A percentile compares a stretch with the other conserved stretches of the same genome.
Evolutionary conservation across 2,888 invertebrate genomes (phyloP).

Genomic region (Sminthurinus aureus): DNA sequence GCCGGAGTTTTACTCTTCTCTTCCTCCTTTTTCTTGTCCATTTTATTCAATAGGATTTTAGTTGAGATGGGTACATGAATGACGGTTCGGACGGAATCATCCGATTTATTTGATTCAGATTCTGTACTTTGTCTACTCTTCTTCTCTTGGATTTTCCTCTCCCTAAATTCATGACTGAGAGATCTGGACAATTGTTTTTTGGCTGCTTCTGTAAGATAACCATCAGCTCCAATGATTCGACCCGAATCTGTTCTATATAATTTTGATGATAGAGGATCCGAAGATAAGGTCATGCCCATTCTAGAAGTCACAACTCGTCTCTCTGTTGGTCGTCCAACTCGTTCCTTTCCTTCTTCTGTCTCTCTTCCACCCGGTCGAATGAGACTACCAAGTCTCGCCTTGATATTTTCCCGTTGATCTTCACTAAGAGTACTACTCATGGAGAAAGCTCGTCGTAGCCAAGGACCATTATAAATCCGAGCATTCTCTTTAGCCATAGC

Average conservation of each 20-base stretch:
- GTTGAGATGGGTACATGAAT: constrained; percentile 64
- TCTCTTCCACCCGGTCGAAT: constrained; percentile 41
- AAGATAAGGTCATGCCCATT: constrained; percentile 52
- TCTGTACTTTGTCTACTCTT: constrained; percentile 62
- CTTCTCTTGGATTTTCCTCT: constrained; percentile 72
- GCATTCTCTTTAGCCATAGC: constrained; percentile 46
- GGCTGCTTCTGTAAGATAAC: constrained; percentile 71
- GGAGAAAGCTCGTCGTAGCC: constrained; percentile 58
- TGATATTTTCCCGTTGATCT: constrained; percentile 58
- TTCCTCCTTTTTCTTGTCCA: constrained; percentile 50
- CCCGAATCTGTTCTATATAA: constrained; percentile 46
- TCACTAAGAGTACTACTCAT: constrained; percentile 58
- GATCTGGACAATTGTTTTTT: constrained; percentile 77
- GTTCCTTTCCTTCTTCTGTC: not conserved
- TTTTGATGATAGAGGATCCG: constrained; percentile 32
- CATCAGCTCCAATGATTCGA: constrained; percentile 53
- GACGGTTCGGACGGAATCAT: constrained; percentile 75
- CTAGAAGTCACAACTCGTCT: constrained; percentile 48
- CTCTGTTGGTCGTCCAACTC: constrained; percentile 33
- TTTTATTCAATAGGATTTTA: constrained; percentile 51
- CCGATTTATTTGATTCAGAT: constrained; percentile 77
- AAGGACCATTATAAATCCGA: constrained; percentile 47
- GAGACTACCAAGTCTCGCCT: constrained; percentile 52
- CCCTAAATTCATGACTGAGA: constrained; percentile 76
- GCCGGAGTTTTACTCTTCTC: constrained; percentile 51